Evolutionary conservation across 1,140 invertebrate genomes (phyloP).

Genomic region (Drosophila teissieri): DNA sequence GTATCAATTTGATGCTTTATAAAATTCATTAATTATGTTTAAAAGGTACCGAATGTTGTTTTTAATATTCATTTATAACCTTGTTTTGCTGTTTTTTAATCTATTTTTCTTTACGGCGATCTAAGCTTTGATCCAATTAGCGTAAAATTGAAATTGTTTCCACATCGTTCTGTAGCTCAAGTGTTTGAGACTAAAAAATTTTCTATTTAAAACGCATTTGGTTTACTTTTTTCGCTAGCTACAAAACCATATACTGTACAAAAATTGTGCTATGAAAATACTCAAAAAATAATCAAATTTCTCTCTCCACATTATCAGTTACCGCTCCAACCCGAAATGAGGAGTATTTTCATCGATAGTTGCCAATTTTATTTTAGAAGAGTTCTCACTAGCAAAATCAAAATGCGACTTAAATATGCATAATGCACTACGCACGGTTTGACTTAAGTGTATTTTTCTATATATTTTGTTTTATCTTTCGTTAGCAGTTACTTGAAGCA

Average conservation of each 20-base stretch:
- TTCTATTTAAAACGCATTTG: constrained; percentile 48
- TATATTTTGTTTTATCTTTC: constrained; percentile 38
- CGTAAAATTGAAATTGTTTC: constrained; percentile 63
- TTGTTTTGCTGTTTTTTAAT: constrained; percentile 51
- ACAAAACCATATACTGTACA: constrained; percentile 77
- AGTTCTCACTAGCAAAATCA: constrained; percentile 37
- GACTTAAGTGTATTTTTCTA: constrained; percentile 35
- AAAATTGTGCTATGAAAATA: constrained; percentile 84
- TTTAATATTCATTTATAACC: constrained; percentile 59
- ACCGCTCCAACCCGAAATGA: constrained; percentile 19
- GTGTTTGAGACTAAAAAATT: constrained; percentile 34
- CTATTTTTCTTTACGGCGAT: constrained; percentile 30
- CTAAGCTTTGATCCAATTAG: constrained; percentile 67
- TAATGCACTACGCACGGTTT: constrained; percentile 58
- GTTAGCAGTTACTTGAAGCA: constrained; percentile 57
- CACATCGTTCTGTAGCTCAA: constrained; percentile 23
- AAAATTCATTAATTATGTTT: constrained; percentile 81
- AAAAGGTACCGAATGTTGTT: constrained; percentile 81
- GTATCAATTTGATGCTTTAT: constrained; percentile 63
- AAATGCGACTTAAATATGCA: constrained; percentile 61
- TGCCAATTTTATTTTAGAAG: constrained; percentile 9
- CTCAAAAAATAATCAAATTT: constrained; percentile 77
- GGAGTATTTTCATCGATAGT: constrained; percentile 36
- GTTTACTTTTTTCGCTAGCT: constrained; percentile 63
- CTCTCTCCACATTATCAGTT: constrained; percentile 6